Base-by-base conservation (phyloP, 2,113 vertebrate species). In the Xiphophorus maculatus region DNA sequence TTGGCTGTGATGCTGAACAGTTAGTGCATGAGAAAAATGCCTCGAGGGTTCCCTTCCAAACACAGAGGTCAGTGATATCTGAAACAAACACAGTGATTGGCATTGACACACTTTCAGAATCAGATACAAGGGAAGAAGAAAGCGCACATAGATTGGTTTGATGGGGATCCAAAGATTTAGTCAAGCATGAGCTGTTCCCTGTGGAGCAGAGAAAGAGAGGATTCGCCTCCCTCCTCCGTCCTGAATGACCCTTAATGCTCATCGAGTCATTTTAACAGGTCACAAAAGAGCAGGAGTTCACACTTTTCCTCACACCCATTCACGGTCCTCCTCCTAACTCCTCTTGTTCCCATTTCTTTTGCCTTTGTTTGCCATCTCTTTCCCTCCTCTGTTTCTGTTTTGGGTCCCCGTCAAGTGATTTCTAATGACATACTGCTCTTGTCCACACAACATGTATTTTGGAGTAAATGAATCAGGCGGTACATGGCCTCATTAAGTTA, bases 231-330 rank as follows among this genome's bases (percentile, higher is more conserved):
- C 80, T 87, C 73, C 85, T 80, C 77, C 66, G 80, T 82, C 81
- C 89, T 72, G 77, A 1, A 71, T 91, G 89, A 90, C 91, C 85
- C 88, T 67, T 83, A 90, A 85, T 86, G 84, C 85, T 88, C 83
- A 73, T 67, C 1, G 25, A 88, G 82, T 79, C 87, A 89, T 87
- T 87, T 83, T 82, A 86, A 84, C 90, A 84, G 82, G 86, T 88
- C 92, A 90, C 88, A 77, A 89, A 87, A 72, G 72, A 93, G 86
- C 86, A 83, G 76, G 77, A 90, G 84, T 82, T 92, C 78, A 88
- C 81, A 86, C 80, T 85, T 83, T 71, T 82, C 79, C 66, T 66
- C 61, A 83, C 77, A 42, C 79, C 78, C 33, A 35, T 32, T 48
- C 74, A 33, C 37, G 7, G 19, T 58, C 44, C 33, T 63, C 25